Evolutionary conservation across 2,113 vertebrate species (phyloP), one percentile per base, ranked within the genome.

Genomic region (Struthio camelus): DNA sequence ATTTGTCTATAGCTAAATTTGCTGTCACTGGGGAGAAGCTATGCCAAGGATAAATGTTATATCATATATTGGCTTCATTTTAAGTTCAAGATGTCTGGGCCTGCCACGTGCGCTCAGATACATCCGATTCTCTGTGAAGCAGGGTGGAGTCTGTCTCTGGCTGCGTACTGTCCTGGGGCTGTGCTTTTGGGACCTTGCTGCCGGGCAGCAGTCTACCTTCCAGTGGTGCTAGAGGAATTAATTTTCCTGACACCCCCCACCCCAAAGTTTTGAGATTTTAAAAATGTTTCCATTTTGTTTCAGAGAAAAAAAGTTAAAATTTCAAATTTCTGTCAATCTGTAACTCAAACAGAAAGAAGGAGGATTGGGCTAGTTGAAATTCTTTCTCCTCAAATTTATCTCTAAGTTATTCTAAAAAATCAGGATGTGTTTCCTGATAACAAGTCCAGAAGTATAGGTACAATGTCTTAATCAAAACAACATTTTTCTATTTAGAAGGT

Each of bases 221-320:
- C 46, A 42, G 61, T 2, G 10, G 75, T 51, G 46, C 42, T 40
- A 18, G 34, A 11, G 40, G 27, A 42, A 62, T 40, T 42, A 3
- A 32, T 42, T 42, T 38, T 27, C 25, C n/a, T 28, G 22, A 38
- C n/a, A n/a, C n/a, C n/a, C n/a, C n/a, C 30, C 0, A 0, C 36
- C 46, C 48, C 16, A 20, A 56, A 42, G 40, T 54, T 80, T 50
- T 54, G 30, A 75, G 73, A 75, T 62, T 14, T 69, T 50, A 62
- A 69, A 80, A 56, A 38, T 46, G 4, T 77, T 81, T 81, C 42
- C 30, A 36, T 59, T 77, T 28, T 46, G 10, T 59, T 85, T 65
- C 27, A n/a, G 50, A 70, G n/a, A 7, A 61, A 62, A 61, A 53
- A n/a, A 32, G 8, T 11, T 69, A 62, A 32, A 24, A 38, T 25